phyloP scores from a whole-genome alignment of 1,140 invertebrate genomes.

The Varroa destructor region DNA sequence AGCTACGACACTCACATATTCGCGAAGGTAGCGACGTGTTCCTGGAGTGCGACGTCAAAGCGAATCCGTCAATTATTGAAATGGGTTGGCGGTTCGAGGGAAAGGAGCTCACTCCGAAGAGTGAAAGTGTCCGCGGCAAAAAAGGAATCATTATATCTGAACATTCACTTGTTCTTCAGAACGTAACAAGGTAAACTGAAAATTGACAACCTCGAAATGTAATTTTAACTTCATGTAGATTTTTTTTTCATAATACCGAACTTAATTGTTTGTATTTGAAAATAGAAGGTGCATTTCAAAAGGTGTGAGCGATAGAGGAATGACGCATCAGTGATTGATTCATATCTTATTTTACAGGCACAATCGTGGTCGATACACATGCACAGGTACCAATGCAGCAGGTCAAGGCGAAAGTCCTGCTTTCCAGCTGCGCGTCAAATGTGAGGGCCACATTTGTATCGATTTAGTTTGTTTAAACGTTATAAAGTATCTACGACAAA shows the following conservation, averaged over 20 bases:
- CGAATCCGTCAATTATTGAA: conserved; percentile 65
- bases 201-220: conserved; percentile 44
- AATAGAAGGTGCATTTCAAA: too few relatives aligned
- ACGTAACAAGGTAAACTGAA: conserved; percentile 36
- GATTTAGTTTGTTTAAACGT: background rate
- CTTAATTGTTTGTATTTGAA: too few relatives aligned
- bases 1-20: conserved; percentile 37
- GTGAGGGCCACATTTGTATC: conserved; percentile 49
- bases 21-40: conserved; percentile 67
- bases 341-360: conserved; percentile 30
- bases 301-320: too few relatives aligned
- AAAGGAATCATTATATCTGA: conserved; percentile 68
- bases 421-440: conserved; percentile 71
- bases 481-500: too few relatives aligned
- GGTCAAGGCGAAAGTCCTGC: conserved; percentile 70
- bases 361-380: conserved; percentile 52
- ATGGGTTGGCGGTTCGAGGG: conserved; percentile 68
- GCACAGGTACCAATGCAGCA: conserved; percentile 72
- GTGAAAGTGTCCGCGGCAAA: conserved; percentile 41
- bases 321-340: background rate
- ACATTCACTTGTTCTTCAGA: conserved; percentile 48
- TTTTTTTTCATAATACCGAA: too few relatives aligned
- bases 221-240: too few relatives aligned
- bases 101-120: conserved; percentile 57
- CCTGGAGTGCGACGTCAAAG: conserved; percentile 73